A percentile compares a stretch with the other conserved stretches of the same genome.
Evolutionary conservation across 2,888 invertebrate genomes (phyloP).

Genomic region (Steinernema scapterisci): DNA sequence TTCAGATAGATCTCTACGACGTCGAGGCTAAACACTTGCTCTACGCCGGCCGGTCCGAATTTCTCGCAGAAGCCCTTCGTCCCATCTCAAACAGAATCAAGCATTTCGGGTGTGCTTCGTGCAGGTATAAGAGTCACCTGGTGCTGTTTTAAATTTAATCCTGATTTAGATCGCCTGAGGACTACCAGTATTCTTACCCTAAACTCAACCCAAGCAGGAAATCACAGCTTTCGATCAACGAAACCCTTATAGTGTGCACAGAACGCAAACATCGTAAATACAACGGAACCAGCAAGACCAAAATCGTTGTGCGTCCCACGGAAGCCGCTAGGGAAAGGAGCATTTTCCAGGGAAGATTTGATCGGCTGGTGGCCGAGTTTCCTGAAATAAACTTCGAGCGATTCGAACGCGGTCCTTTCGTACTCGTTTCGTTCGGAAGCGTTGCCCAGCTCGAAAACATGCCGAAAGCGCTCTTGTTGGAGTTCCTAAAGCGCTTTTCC

Average conservation of each 20-base stretch:
- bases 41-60: constrained; percentile 60
- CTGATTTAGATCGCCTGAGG: not conserved
- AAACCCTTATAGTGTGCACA: not conserved
- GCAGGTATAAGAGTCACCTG: constrained; percentile 39
- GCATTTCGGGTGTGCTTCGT: constrained; percentile 58
- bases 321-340: no score
- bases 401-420: constrained; percentile 48
- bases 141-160: not conserved
- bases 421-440: constrained; percentile 60
- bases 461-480: constrained; percentile 46
- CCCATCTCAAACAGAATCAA: constrained; percentile 61
- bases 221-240: not conserved
- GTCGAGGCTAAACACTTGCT: constrained; percentile 56
- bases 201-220: not conserved
- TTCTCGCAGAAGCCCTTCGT: constrained; percentile 56
- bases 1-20: constrained; percentile 49
- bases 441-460: constrained; percentile 59
- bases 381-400: constrained; percentile 51
- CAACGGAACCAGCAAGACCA: not conserved
- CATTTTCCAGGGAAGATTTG: no score
- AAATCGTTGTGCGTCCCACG: not conserved
- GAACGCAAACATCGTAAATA: not conserved
- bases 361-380: constrained; percentile 38
- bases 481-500: constrained; percentile 48
- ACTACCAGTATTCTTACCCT: not conserved